Evolutionary conservation across 2,888 invertebrate species (phyloP), one percentile per base, ranked within the genome.

Genomic region (Empis livida): DNA sequence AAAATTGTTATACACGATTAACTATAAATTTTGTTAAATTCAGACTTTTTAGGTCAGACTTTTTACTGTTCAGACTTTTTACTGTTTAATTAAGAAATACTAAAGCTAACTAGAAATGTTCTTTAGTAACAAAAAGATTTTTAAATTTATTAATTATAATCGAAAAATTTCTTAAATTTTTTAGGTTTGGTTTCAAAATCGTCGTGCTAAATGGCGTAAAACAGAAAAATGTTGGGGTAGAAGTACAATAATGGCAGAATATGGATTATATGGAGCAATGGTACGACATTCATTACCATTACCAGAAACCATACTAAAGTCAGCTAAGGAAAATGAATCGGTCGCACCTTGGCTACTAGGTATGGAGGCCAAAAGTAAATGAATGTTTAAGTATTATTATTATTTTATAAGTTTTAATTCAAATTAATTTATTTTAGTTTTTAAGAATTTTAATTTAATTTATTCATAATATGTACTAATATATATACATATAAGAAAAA

Each of bases 141-240:
- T n/a, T n/a, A n/a, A n/a, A n/a, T n/a, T n/a, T n/a, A n/a, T n/a
- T n/a, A n/a, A n/a, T n/a, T n/a, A n/a, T n/a, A n/a, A n/a, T n/a
- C n/a, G n/a, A n/a, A n/a, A n/a, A n/a, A n/a, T n/a, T n/a, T n/a
- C n/a, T n/a, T 53, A 42, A 31, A 53, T 56, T 53, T 75, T 74
- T 2, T 76, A 99, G 97, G 97, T 99, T 47, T 99, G 97, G 97
- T 99, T 69, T 60, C 69, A 70, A 75, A 99, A 99, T 72, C 80
- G 97, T 23, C 79, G 97, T 41, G 97, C 97, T 61, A 97, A 97
- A 68, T 99, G 97, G 97, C 84, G 97, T 53, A 99, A 99, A 72
- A 99, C 97, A 46, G 97, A 99, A 73, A 99, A 99, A 68, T 96
- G 95, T 59, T 99, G 99, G 99, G 99, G 99, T 43, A 79, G 94